Evolutionary conservation across 2,888 invertebrate genomes (phyloP), one percentile per base, ranked within the genome.

Genomic region (Zeuzera pyrina): DNA sequence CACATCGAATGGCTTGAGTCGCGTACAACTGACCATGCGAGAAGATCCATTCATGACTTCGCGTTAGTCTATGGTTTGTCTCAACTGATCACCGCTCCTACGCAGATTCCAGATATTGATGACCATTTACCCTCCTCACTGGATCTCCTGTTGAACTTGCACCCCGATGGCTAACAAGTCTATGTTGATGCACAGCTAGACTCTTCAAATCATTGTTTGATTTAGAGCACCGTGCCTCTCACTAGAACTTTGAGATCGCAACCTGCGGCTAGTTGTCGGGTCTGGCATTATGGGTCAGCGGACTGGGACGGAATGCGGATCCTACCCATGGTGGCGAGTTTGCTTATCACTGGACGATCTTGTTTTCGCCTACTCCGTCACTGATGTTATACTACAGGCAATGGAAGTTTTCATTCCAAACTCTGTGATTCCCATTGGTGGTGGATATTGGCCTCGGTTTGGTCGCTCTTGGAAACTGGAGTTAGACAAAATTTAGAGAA

Each of bases 331-430:
- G n/a, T n/a, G n/a, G n/a, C n/a, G n/a, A n/a, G n/a, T n/a, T n/a
- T n/a, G n/a, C n/a, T n/a, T n/a, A n/a, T n/a, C n/a, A n/a, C n/a
- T n/a, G n/a, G n/a, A n/a, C n/a, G n/a, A 39, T 1, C 22, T 39
- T 6, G 38, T 35, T 2, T 34, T 34, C 6, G 41, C 41, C 30
- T 37, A 41, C 12, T 39, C 31, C 8, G 31, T 36, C 8, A 16
- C 33, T 2, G 34, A 30, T 16, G 35, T 42, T 16, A 8, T 39
- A 1, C 30, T 13, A 12, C 38, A 33, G 15, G 36, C 2, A 6
- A 41, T 41, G 36, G 35, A 35, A 13, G 31, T 28, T 24, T 42
- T 34, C 23, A 36, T 33, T 16, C 26, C 28, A 12, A 32, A 30
- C 22, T 28, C 33, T 12, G 37, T 34, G 11, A 16, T 41, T 3